These are phyloP conservation scores for Oreohelix idahoensis DNA, from an alignment of 1,140 invertebrate species.

Conservation along the genomic window DNA sequence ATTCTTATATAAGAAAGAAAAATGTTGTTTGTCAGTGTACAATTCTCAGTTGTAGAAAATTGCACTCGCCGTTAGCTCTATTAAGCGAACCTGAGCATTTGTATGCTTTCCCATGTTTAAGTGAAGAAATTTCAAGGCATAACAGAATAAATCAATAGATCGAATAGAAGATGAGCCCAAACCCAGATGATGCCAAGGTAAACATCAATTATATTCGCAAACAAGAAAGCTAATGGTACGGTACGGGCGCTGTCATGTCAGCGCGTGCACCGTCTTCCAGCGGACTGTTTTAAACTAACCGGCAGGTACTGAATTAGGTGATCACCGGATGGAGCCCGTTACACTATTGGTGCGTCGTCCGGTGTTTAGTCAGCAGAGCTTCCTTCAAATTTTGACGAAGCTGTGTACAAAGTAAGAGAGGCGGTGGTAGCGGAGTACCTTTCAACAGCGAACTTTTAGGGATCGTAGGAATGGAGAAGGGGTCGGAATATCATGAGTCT, in stretches of 20 bases:
- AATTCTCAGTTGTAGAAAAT: too few relatives aligned
- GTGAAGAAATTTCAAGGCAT: not conserved
- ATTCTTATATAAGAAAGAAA: too few relatives aligned
- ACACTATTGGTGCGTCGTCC: not conserved
- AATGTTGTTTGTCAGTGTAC: too few relatives aligned
- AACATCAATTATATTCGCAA: conserved; percentile 15
- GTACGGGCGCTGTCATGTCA: too few relatives aligned
- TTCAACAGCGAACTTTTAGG: not conserved
- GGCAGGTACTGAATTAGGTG: not conserved
- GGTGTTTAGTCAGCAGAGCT: not conserved
- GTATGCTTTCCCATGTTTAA: not conserved
- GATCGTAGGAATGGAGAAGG: not conserved
- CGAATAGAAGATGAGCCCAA: not conserved
- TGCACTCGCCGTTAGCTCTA: too few relatives aligned
- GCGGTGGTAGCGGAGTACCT: not conserved
- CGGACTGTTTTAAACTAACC: not conserved
- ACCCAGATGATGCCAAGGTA: not conserved
- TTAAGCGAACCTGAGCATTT: too few relatives aligned
- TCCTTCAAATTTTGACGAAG: not conserved
- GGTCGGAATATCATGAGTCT: not conserved
- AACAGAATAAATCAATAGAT: not conserved
- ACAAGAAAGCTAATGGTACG: conserved; percentile 10
- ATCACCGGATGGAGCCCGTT: not conserved
- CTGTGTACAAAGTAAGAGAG: not conserved
- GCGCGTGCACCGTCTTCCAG: not conserved